Evolutionary conservation across 2,888 invertebrate species (phyloP).

Genomic region (Isoperla grammatica): DNA sequence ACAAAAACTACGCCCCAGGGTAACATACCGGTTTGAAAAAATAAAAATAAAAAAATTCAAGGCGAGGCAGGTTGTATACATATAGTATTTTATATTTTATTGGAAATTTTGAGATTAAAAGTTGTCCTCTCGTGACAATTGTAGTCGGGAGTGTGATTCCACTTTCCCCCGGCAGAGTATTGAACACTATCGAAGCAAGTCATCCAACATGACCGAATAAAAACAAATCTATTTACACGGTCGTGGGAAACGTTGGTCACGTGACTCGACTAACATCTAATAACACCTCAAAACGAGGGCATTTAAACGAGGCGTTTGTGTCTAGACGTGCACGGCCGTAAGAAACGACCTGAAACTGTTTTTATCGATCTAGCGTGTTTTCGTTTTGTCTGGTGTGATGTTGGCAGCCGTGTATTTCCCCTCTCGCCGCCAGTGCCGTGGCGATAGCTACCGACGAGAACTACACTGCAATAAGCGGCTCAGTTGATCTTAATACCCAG

Average conservation of each 20-base stretch:
- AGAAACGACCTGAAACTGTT: neutral
- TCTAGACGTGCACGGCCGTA: neutral
- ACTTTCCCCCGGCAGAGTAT: neutral
- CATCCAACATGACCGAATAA: neutral
- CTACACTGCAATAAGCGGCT: neutral
- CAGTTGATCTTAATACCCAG: neutral
- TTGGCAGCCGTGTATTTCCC: neutral
- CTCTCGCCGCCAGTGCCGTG: neutral
- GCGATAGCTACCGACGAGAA: too few species aligned
- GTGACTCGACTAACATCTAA: too few species aligned
- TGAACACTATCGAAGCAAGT: neutral
- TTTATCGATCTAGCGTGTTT: neutral
- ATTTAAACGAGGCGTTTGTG: too few species aligned
- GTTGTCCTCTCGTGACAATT: neutral
- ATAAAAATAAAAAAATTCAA: neutral
- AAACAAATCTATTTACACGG: too few species aligned
- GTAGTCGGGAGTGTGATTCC: neutral
- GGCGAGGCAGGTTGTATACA: neutral
- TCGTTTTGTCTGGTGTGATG: neutral
- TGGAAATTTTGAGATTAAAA: conserved; percentile 3
- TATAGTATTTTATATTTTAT: neutral
- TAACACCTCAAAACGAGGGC: too few species aligned
- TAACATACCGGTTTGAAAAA: neutral
- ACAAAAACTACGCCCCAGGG: neutral
- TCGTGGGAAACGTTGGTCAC: too few species aligned